A percentile compares a stretch with the other conserved stretches of the same genome.
These are phyloP conservation scores for Laspeyria flexula DNA, from an alignment of 2,888 invertebrate genomes.

Conservation along the genomic window DNA sequence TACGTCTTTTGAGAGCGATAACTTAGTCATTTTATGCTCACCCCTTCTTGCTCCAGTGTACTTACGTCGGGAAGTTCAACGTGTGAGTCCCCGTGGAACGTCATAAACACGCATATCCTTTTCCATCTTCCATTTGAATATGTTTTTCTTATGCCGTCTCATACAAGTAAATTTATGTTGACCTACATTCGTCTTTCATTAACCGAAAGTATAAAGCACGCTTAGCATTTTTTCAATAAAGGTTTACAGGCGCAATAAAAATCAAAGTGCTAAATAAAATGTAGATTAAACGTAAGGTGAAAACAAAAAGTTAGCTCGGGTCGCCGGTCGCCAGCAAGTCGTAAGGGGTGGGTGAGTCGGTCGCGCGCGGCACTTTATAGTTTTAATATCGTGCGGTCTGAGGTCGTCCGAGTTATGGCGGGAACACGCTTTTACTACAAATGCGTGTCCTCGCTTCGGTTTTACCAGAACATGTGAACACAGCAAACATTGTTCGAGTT, in stretches of 20 bases:
- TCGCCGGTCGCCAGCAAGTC: conserved; percentile 41
- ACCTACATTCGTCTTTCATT: conserved; percentile 46
- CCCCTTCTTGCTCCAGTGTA: conserved; percentile 74
- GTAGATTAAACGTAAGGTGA: conserved; percentile 54
- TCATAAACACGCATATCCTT: conserved; percentile 80
- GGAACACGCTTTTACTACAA: conserved; percentile 71
- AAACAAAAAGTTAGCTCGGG: conserved; percentile 56
- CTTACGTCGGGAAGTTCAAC: conserved; percentile 75
- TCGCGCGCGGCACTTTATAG: conserved; percentile 79
- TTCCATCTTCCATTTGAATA: conserved; percentile 76
- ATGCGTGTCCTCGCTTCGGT: conserved; percentile 59
- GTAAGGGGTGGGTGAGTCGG: conserved; percentile 61
- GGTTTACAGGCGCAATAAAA: conserved; percentile 57
- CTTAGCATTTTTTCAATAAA: conserved; percentile 54
- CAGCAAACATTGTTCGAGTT: conserved; percentile 50
- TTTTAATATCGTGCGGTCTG: conserved; percentile 81
- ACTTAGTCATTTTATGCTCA: conserved; percentile 85
- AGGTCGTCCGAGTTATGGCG: conserved; percentile 68
- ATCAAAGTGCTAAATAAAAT: conserved; percentile 61
- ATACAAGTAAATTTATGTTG: conserved; percentile 37
- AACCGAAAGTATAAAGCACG: conserved; percentile 40
- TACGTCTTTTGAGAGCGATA: conserved; percentile 83
- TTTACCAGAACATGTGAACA: conserved; percentile 52
- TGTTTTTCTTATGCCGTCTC: conserved; percentile 56
- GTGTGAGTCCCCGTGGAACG: conserved; percentile 73